Percentiles rank a stretch among this genome's conserved stretches.
phyloP scores from a whole-genome alignment of 2,888 invertebrate genomes.

The Microctonus brassicae region DNA sequence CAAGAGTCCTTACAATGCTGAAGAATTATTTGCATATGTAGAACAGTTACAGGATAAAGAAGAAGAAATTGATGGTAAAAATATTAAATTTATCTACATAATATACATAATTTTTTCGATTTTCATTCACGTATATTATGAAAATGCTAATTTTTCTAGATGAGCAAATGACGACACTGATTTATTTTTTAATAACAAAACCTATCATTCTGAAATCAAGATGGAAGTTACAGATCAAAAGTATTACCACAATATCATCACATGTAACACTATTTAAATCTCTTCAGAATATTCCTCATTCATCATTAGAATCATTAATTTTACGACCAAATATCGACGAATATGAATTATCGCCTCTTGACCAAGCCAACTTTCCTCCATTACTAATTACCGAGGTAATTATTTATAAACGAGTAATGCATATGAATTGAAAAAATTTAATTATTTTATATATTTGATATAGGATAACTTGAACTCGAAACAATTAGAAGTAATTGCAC shows the following conservation, averaged over 20 bases:
- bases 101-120: not conserved
- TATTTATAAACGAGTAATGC: slow-evolving; percentile 56
- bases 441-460: slow-evolving; percentile 47
- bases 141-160: not conserved
- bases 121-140: not conserved
- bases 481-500: slow-evolving; percentile 76
- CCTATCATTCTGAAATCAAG: not conserved
- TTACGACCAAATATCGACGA: slow-evolving; percentile 73
- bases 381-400: slow-evolving; percentile 41
- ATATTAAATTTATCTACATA: not conserved
- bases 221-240: not conserved
- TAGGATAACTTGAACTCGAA: slow-evolving; percentile 72
- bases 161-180: not conserved
- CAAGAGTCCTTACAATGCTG: not conserved
- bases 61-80: not conserved
- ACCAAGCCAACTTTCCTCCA: slow-evolving; percentile 16
- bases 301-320: slow-evolving; percentile 71
- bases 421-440: not conserved
- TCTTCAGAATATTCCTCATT: not conserved
- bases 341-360: slow-evolving; percentile 59
- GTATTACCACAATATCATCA: not conserved
- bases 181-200: not conserved
- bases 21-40: slow-evolving; percentile 24
- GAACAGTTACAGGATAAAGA: not conserved
- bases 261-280: slow-evolving; percentile 12